Percentiles rank a stretch among this genome's conserved stretches.
These are phyloP conservation scores for Anguilla marmorata DNA, from an alignment of 2,797 vertebrate genomes.

Conservation along the genomic window DNA sequence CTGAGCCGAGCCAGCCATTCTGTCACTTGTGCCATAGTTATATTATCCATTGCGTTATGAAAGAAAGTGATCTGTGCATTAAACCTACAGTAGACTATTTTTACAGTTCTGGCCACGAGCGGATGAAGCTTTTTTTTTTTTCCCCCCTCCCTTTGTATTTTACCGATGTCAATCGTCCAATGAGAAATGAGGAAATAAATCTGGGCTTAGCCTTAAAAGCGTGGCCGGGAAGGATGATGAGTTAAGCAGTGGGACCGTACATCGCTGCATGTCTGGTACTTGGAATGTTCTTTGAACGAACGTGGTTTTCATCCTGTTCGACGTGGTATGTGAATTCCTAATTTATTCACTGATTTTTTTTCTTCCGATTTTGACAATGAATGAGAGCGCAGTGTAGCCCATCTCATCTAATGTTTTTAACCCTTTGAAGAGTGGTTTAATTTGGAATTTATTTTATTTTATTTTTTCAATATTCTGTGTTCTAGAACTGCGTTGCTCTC, in stretches of 20 bases:
- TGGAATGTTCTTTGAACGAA: not conserved
- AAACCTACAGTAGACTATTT: not conserved
- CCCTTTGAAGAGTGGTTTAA: too few species aligned
- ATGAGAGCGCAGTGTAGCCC: not conserved
- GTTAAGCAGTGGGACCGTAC: conserved; percentile 17
- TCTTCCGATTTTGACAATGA: not conserved
- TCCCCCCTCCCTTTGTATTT: not conserved
- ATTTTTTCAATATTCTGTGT: too few species aligned
- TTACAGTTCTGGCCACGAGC: conserved; percentile 5
- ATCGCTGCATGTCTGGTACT: conserved; percentile 5
- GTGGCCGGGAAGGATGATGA: conserved; percentile 16
- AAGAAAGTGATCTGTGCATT: not conserved
- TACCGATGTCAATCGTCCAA: conserved; percentile 16
- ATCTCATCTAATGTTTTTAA: not conserved
- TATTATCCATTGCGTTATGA: not conserved
- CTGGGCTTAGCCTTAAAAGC: not conserved
- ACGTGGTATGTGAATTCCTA: not conserved
- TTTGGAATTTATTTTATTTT: too few species aligned
- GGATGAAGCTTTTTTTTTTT: not conserved
- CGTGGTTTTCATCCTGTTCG: not conserved
- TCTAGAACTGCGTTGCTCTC: too few species aligned
- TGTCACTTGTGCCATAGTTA: not conserved
- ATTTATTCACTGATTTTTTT: not conserved
- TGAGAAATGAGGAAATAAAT: conserved; percentile 19
- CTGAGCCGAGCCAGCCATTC: not conserved